Evolutionary conservation across 2,113 vertebrate species (phyloP), one percentile per base, ranked within the genome.

Genomic region (Odocoileus hemionus): DNA sequence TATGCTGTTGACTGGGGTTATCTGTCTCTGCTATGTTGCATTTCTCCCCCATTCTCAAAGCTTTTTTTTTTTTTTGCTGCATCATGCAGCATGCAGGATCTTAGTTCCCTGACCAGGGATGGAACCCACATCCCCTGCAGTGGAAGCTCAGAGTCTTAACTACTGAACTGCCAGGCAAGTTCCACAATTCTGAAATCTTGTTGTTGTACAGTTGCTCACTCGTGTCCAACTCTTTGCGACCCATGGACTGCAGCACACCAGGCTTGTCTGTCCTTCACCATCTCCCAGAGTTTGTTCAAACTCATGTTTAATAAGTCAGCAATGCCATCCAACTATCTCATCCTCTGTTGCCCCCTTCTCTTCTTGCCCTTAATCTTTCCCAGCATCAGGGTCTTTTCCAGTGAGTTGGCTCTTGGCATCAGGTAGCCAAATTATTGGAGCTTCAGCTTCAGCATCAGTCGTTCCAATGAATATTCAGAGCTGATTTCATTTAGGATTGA

Each of bases 1-100:
- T 97, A 95, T 25, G 10, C n/a, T 70, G 28, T 70, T 92, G 91
- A 92, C 94, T 78, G 28, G 55, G 60, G 25, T 45, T 95, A 91
- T 94, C 83, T 45, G 82, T 95, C 82, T 76, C 47, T 78, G 30
- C 26, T 26, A 16, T 36, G 45, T 21, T 58, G 45, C n/a, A 55
- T 89, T 86, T 89, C 50, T 80, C 70, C 89, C n/a, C 70, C 16
- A 10, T 89, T 94, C 94, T 95, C 82, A 92, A 89, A 76, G 39
- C 23, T 76, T 43, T 43, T 70, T 1, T 67, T 67, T 43, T 13
- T 43, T 43, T 36, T 36, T n/a, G 0, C 36, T 25, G 67, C 67
- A 74, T 5, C 21, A 39, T 43, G 70, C 36, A 74, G 36, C 23
- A 14, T 74, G 70, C 10, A 25, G 70, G 36, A 43, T 74, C 70